phyloP scores from a whole-genome alignment of 2,113 vertebrate species.

The Protobothrops mucrosquamatus region DNA sequence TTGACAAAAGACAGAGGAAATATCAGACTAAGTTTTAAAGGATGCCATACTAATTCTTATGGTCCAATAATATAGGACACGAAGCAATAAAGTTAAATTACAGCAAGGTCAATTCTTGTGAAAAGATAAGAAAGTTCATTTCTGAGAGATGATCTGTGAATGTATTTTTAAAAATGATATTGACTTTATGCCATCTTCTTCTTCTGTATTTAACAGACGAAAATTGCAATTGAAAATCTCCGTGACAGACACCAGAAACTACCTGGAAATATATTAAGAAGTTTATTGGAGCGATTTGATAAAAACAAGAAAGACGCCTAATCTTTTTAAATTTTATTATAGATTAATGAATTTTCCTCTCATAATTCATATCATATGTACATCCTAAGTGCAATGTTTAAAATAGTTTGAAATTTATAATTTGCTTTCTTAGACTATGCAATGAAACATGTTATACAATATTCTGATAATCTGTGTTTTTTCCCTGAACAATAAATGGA shows the following conservation, averaged over 20 bases:
- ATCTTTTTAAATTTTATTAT: neutral
- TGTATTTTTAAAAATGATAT: neutral
- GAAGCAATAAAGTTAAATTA: neutral
- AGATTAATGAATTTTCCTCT: neutral
- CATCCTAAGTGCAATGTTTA: neutral
- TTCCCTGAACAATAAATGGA: neutral
- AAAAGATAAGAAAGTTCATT: neutral
- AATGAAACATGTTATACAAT: neutral
- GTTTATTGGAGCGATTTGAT: conserved; percentile 77
- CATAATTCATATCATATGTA: neutral
- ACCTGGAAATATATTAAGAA: conserved; percentile 79
- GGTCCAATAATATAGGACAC: neutral
- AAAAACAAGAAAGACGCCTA: neutral
- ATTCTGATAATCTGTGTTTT: neutral
- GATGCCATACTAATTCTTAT: neutral
- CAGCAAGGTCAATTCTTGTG: neutral
- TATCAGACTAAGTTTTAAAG: neutral
- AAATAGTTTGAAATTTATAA: neutral
- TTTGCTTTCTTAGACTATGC: neutral
- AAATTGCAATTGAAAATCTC: conserved; percentile 77
- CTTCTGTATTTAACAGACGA: conserved; percentile 68
- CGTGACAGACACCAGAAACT: conserved; percentile 82
- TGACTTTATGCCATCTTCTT: neutral
- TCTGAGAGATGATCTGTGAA: neutral
- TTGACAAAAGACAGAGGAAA: neutral